Conservation (phyloP, 2,113 vertebrate genomes). For the Mustelus asterias region DNA sequence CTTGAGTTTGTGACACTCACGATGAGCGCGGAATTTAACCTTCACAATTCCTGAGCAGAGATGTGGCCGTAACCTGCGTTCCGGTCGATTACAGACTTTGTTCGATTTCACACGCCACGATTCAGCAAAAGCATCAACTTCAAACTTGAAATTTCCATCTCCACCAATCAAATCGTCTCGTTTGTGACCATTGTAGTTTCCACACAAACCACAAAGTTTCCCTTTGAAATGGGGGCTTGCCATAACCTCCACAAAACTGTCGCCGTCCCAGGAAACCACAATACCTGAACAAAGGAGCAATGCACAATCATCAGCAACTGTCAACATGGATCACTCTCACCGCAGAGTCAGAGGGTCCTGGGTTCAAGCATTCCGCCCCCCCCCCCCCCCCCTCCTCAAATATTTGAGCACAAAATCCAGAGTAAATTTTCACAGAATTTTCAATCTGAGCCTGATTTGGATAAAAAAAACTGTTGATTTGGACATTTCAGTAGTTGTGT, state of each 20-base stretch:
- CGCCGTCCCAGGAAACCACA: slow-evolving; percentile 97
- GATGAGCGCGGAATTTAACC: slow-evolving; percentile 84
- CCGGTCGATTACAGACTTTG: slow-evolving; percentile 71
- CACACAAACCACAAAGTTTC: slow-evolving; percentile 88
- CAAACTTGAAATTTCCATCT: slow-evolving; percentile 90
- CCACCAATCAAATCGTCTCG: slow-evolving; percentile 86
- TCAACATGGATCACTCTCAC: not conserved
- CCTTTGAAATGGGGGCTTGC: slow-evolving; percentile 84
- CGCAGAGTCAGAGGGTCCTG: not conserved
- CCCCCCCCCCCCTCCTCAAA: not conserved
- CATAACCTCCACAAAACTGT: slow-evolving; percentile 95
- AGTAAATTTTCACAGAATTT: not conserved
- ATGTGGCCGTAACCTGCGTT: slow-evolving; percentile 66
- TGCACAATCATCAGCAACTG: too few species aligned
- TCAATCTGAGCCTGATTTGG: not conserved
- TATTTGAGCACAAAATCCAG: not conserved
- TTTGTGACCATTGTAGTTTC: slow-evolving; percentile 95
- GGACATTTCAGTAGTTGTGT: not conserved
- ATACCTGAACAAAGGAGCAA: slow-evolving; percentile 61
- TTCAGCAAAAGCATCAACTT: slow-evolving; percentile 92
- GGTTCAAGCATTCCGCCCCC: not conserved
- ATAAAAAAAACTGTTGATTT: not conserved
- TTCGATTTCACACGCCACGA: slow-evolving; percentile 91
- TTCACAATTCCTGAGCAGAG: slow-evolving; percentile 81
- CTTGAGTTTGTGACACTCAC: slow-evolving; percentile 93